Base-by-base conservation (phyloP, 1,140 invertebrate species). In the Atopsyche davidsoni region DNA sequence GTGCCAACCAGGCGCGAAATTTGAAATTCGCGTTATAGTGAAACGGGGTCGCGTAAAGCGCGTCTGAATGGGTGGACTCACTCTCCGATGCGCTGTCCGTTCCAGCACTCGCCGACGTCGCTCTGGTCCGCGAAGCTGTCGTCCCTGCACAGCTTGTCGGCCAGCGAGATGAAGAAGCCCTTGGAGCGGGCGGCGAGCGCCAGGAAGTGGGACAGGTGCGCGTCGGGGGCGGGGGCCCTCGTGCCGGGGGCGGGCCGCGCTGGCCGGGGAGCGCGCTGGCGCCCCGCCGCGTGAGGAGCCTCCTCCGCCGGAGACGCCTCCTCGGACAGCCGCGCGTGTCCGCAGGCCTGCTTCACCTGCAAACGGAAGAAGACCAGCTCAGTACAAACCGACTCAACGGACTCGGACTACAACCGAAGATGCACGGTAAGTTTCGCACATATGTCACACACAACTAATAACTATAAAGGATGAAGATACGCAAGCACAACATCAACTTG, bases 61-160 rank as follows among this genome's bases (percentile, higher is more conserved):
- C n/a, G n/a, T n/a, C n/a, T n/a, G n/a, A n/a, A n/a, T n/a, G n/a
- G n/a, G n/a, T n/a, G 58, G 59, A 83, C 84, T 85, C 60, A 88
- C 86, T 86, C 83, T 68, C 80, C 85, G 57, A 87, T 69, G 48
- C 75, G 67, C 55, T 85, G 78, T 25, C 85, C 86, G 61, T 86
- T 88, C 86, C 86, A 88, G 63, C 86, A 88, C 4, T 78, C 75
- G 14, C 76, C 76, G 14, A 74, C 76, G 40, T 77, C 73, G 9
- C 72, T 73, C 19, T 73, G 69, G 51, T 75, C 75, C 4, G 77
- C 78, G 48, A 80, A 79, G 53, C 73, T 75, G 2, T 76, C 73
- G 51, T 80, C 75, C 22, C 75, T 67, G 63, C 86, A 88, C 24
- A 87, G 67, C 25, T 75, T 73, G 61, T 86, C 83, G 1, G 83